A percentile compares a stretch with the other conserved stretches of the same genome.
Evolutionary conservation across 2,113 vertebrate species (phyloP).

Genomic region (Myrmecobius fasciatus): DNA sequence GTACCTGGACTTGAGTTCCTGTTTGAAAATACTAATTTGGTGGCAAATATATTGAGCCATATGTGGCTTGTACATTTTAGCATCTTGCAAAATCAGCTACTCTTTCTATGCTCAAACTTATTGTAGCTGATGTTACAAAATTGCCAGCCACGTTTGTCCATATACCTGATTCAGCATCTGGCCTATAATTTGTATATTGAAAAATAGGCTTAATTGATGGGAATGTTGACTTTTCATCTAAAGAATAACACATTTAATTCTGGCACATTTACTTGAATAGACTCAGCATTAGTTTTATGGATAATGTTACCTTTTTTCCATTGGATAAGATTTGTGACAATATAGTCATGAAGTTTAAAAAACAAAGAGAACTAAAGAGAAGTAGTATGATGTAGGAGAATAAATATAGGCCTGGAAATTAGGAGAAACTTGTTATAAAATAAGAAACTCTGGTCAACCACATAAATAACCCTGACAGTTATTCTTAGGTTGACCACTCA

Average conservation of each 20-base stretch:
- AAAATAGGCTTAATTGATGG: conserved; percentile 76
- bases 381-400: not conserved
- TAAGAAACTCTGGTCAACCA: conserved; percentile 35
- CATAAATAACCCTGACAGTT: conserved; percentile 48
- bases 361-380: not conserved
- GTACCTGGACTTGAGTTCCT: conserved; percentile 52
- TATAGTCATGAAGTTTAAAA: not conserved
- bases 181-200: conserved; percentile 72
- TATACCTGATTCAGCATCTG: conserved; percentile 79
- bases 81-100: conserved; percentile 79
- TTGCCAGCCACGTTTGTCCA: conserved; percentile 69
- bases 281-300: conserved; percentile 15
- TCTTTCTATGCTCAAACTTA: conserved; percentile 71
- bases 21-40: conserved; percentile 67
- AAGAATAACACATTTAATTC: conserved; percentile 52
- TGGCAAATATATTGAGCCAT: conserved; percentile 60
- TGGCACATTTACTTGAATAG: conserved; percentile 58
- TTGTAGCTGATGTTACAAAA: conserved; percentile 79
- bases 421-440: conserved; percentile 34
- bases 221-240: conserved; percentile 70
- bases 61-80: conserved; percentile 65
- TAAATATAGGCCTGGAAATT: not conserved
- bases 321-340: conserved; percentile 28
- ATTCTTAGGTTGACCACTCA: not conserved
- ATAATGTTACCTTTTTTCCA: conserved; percentile 37